A percentile compares a stretch with the other conserved stretches of the same genome.
phyloP scores from a whole-genome alignment of 2,113 vertebrate species.

The Nothocercus nigrocapillus region DNA sequence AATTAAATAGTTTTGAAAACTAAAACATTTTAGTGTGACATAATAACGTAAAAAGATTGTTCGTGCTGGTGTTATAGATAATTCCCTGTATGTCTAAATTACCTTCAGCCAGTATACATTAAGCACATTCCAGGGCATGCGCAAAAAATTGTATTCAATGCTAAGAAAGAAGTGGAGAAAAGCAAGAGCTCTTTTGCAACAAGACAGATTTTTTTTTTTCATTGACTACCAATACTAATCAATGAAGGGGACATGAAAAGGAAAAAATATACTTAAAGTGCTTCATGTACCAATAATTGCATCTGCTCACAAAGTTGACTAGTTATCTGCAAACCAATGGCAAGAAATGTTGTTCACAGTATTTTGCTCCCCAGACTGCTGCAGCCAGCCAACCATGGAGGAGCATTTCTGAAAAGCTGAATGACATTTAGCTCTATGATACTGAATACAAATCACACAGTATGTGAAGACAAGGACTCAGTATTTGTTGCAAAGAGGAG shows the following conservation, averaged over 20 bases:
- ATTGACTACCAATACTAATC: constrained; percentile 19
- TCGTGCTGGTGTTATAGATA: constrained; percentile 18
- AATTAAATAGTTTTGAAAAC: constrained; percentile 25
- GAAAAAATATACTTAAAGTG: not conserved
- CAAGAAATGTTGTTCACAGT: not conserved
- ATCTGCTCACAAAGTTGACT: not conserved
- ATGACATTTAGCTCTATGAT: not conserved
- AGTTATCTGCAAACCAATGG: not conserved
- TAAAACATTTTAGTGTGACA: not conserved
- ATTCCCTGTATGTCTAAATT: constrained; percentile 1
- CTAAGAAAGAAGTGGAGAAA: constrained; percentile 30
- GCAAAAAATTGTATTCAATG: constrained; percentile 56
- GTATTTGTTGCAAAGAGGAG: not conserved
- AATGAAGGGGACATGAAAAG: constrained; percentile 17
- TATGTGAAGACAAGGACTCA: fast-evolving
- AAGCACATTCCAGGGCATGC: constrained; percentile 25
- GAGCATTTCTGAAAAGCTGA: not conserved
- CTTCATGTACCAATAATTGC: not conserved
- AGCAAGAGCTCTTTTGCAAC: constrained; percentile 40
- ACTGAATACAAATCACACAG: not conserved
- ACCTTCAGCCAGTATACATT: constrained; percentile 39
- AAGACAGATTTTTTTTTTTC: constrained; percentile 47
- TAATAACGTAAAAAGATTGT: not conserved
- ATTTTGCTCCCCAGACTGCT: not conserved
- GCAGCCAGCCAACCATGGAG: not conserved